These are phyloP conservation scores for Deroplatys truncata DNA, from an alignment of 2,888 invertebrate genomes.

Conservation along the genomic window DNA sequence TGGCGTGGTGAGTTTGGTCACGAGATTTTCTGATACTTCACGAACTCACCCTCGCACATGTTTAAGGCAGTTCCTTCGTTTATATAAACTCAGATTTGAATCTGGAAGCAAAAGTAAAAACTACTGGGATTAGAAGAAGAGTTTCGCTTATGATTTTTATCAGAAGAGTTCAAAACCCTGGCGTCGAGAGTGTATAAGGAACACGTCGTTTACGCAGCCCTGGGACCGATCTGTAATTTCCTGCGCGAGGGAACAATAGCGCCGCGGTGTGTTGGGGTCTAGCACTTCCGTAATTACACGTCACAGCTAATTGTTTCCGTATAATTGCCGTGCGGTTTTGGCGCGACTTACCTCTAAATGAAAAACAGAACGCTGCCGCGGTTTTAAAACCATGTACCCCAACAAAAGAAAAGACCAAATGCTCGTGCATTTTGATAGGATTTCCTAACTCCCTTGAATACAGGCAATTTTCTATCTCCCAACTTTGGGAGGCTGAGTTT, in stretches of 20 bases:
- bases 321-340: background rate
- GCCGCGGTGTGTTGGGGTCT: background rate
- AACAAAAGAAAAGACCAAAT: background rate
- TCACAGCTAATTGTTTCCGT: constrained; percentile 3
- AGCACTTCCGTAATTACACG: background rate
- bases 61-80: no score
- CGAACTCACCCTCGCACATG: no score
- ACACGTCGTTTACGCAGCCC: background rate
- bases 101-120: no score
- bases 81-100: no score
- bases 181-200: background rate
- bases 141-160: no score
- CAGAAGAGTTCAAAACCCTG: no score
- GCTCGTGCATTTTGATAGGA: background rate
- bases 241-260: background rate
- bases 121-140: no score
- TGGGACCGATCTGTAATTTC: background rate
- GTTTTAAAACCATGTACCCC: background rate
- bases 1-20: no score
- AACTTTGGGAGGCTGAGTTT: background rate
- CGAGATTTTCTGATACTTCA: no score
- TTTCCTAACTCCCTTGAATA: background rate
- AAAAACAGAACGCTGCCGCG: background rate
- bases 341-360: background rate
- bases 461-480: background rate